Evolutionary conservation across 2,888 invertebrate genomes (phyloP).

Genomic region (Andrena dorsata): DNA sequence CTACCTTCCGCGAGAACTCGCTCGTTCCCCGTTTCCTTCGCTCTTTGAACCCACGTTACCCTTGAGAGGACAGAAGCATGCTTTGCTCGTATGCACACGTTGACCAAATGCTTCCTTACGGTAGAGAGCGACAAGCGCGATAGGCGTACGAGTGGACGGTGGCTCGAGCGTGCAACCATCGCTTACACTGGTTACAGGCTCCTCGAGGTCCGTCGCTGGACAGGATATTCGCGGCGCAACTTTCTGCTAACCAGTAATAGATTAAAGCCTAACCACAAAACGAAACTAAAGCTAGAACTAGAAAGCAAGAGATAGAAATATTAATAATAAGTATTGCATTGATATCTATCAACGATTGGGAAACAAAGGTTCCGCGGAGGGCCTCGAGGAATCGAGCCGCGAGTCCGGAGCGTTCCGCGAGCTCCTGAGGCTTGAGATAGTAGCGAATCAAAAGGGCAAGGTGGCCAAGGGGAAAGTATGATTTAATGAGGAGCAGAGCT

Average conservation of each 20-base stretch:
- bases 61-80: conserved; percentile 15
- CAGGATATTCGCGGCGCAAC: background rate
- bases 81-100: conserved; percentile 25
- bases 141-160: conserved; percentile 18
- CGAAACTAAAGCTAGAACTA: no score
- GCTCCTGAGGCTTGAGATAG: background rate
- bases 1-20: conserved; percentile 46
- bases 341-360: no score
- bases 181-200: background rate
- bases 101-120: conserved; percentile 53
- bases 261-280: no score
- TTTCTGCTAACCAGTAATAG: no score
- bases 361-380: no score
- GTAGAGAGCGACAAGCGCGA: background rate
- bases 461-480: conserved; percentile 1
- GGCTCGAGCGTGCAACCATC: background rate
- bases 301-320: no score
- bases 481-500: conserved; percentile 31
- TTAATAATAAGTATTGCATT: no score
- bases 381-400: no score
- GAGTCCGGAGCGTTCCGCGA: background rate
- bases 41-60: conserved; percentile 12
- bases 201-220: background rate
- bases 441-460: background rate
- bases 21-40: conserved; percentile 38